phyloP scores from a whole-genome alignment of 2,113 vertebrate species.

The Oryzias curvinotus region DNA sequence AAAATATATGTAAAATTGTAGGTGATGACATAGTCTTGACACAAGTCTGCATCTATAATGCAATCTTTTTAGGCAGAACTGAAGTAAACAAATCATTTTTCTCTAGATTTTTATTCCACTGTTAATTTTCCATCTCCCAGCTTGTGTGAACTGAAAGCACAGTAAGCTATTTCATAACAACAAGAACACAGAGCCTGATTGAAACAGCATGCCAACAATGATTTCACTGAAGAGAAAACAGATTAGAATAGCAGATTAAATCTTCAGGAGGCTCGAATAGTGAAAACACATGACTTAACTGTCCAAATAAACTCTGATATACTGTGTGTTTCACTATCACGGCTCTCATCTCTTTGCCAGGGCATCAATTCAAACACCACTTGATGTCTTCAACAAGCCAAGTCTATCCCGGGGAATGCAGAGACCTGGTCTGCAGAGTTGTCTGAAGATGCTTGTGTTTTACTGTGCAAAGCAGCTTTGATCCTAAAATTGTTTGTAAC shows the following conservation, averaged over 20 bases:
- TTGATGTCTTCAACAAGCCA: conserved; percentile 35
- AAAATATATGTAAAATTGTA: conserved; percentile 30
- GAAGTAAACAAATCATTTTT: conserved; percentile 23
- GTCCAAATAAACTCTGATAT: conserved; percentile 38
- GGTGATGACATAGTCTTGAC: conserved; percentile 28
- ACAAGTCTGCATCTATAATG: conserved; percentile 27
- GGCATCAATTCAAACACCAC: conserved; percentile 37
- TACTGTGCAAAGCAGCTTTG: conserved; percentile 19
- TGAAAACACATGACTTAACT: conserved; percentile 52
- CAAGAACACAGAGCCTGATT: conserved; percentile 29
- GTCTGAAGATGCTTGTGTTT: conserved; percentile 31
- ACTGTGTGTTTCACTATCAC: conserved; percentile 31
- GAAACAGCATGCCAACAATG: conserved; percentile 26
- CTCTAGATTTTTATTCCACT: conserved; percentile 49
- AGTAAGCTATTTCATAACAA: conserved; percentile 35
- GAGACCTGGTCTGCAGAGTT: conserved; percentile 20
- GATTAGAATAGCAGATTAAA: conserved; percentile 48
- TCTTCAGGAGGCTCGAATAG: conserved; percentile 22
- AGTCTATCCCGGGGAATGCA: conserved; percentile 33
- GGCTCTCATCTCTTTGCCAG: conserved; percentile 33
- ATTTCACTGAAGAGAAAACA: conserved; percentile 52
- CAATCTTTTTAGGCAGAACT: conserved; percentile 34
- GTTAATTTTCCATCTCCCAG: conserved; percentile 54
- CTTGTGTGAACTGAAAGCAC: conserved; percentile 27
- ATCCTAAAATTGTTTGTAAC: conserved; percentile 41